Evolutionary conservation across 1,140 invertebrate species (phyloP).

Genomic region (Arion vulgaris): DNA sequence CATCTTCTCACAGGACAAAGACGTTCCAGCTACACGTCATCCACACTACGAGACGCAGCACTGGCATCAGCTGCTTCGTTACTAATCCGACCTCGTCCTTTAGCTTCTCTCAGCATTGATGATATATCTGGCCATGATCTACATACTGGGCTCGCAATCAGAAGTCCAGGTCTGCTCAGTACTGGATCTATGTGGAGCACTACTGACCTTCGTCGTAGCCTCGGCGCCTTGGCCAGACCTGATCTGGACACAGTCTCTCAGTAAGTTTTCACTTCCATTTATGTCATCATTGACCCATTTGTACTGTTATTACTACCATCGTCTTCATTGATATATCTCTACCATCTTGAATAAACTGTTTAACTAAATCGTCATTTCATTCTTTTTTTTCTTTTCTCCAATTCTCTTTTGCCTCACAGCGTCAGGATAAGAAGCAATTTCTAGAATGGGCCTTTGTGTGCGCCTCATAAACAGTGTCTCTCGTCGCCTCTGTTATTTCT

Average conservation of each 20-base stretch:
- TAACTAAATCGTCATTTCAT: no score
- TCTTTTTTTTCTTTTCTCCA: no score
- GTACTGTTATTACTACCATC: no score
- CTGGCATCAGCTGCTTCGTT: not conserved
- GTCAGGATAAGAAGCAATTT: no score
- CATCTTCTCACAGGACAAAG: slow-evolving; percentile 14
- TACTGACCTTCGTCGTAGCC: slow-evolving; percentile 43
- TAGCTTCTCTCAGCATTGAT: slow-evolving; percentile 19
- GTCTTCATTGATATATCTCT: no score
- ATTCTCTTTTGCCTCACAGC: no score
- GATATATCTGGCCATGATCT: not conserved
- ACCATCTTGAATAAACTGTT: no score
- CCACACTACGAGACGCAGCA: not conserved
- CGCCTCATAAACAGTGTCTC: no score
- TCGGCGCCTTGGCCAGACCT: slow-evolving; percentile 38
- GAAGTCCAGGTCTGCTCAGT: slow-evolving; percentile 58
- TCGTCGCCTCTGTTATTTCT: no score
- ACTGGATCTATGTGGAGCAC: slow-evolving; percentile 60
- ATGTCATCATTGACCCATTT: no score
- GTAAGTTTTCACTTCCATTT: no score
- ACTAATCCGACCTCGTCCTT: not conserved
- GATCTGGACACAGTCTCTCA: slow-evolving; percentile 37
- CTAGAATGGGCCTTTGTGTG: no score
- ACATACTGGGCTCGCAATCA: not conserved
- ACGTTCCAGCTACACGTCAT: slow-evolving; percentile 23